A percentile compares a stretch with the other conserved stretches of the same genome.
phyloP scores from a whole-genome alignment of 2,888 invertebrate species.

The Rhyacophila evoluta region DNA sequence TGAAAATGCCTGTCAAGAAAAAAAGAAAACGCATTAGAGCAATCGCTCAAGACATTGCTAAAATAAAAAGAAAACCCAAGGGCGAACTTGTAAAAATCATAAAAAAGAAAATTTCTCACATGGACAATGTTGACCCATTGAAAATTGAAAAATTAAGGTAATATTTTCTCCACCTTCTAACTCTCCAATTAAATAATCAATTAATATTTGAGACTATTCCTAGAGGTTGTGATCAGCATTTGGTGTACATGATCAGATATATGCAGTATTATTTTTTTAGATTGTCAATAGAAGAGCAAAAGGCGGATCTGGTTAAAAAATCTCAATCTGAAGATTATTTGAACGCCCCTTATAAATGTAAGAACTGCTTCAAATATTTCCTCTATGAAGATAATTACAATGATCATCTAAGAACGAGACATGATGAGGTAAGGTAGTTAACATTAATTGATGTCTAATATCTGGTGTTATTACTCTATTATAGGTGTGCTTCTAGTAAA shows the following conservation, averaged over 20 bases:
- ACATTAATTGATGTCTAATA: no score
- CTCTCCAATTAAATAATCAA: no score
- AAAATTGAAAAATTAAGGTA: background rate
- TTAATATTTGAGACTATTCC: no score
- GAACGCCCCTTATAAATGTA: background rate
- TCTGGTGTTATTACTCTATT: no score
- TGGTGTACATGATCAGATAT: no score
- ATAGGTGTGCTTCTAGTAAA: no score
- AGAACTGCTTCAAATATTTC: background rate
- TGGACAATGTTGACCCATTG: background rate
- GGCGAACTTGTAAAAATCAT: background rate
- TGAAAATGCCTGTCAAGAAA: background rate
- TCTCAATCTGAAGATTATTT: background rate
- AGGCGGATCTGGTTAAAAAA: background rate
- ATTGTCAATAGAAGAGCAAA: background rate
- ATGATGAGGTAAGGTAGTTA: conserved; percentile 1
- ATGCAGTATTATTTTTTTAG: background rate
- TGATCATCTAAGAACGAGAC: background rate
- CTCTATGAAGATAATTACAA: background rate
- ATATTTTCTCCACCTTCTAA: no score
- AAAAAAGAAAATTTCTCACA: background rate
- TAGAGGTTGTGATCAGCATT: background rate
- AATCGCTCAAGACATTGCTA: no score
- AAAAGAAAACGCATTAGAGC: background rate
- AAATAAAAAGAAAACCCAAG: no score